These are phyloP conservation scores for Pantherophis alleghaniensis DNA, from an alignment of 2,797 vertebrate genomes.

Conservation along the genomic window DNA sequence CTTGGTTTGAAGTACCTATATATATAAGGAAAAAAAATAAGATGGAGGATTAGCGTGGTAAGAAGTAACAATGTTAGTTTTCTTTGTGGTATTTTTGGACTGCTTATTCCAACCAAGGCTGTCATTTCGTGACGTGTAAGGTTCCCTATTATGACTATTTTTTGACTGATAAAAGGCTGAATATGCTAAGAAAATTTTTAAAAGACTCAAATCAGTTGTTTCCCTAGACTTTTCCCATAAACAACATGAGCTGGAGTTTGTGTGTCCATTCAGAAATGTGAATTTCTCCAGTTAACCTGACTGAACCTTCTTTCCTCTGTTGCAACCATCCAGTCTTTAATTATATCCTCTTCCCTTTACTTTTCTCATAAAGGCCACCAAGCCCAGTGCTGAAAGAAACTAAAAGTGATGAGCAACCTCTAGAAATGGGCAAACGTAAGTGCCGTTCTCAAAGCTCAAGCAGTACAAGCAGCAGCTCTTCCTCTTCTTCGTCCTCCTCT, in stretches of 20 bases:
- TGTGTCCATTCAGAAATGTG: neutral
- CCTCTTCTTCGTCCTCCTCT: conserved; percentile 21
- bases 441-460: conserved; percentile 65
- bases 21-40: neutral
- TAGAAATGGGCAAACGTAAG: conserved; percentile 56
- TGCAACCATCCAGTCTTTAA: neutral
- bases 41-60: neutral
- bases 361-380: conserved; percentile 35
- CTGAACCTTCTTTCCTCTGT: neutral
- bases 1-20: neutral
- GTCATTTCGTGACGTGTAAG: neutral
- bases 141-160: neutral
- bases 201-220: neutral
- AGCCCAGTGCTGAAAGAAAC: conserved; percentile 60
- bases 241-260: neutral
- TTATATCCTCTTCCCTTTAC: neutral
- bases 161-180: neutral
- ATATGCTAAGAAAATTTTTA: neutral
- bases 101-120: neutral
- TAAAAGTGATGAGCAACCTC: conserved; percentile 53
- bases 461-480: conserved; percentile 62
- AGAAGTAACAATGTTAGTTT: neutral
- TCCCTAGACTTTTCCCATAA: neutral
- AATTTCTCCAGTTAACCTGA: neutral
- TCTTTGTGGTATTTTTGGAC: neutral